Percentiles rank a stretch among this genome's conserved stretches.
Evolutionary conservation across 2,888 invertebrate genomes (phyloP).

Genomic region (Mechanitis messenoides): DNA sequence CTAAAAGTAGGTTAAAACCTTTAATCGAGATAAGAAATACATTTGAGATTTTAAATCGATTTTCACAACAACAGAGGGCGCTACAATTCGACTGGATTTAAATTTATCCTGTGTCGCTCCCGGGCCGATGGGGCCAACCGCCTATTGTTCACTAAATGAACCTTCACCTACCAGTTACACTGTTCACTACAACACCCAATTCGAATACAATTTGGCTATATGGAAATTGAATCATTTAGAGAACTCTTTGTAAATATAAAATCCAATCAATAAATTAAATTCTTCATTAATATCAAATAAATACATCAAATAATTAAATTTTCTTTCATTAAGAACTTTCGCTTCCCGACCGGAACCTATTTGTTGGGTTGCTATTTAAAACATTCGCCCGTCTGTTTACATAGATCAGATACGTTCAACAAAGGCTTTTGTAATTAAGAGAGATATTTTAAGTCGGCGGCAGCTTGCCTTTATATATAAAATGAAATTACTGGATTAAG

Average conservation of each 20-base stretch:
- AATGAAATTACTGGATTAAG: conserved; percentile 72
- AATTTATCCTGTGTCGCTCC: conserved; percentile 70
- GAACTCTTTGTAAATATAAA: not conserved
- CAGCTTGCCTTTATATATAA: conserved; percentile 73
- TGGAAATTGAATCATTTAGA: conserved; percentile 8
- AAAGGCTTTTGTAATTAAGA: conserved; percentile 77
- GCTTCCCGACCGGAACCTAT: conserved; percentile 70
- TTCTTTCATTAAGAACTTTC: conserved; percentile 67
- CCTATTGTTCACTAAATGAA: conserved; percentile 74
- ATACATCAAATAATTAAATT: conserved; percentile 42
- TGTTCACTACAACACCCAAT: conserved; percentile 40
- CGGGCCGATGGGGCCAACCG: conserved; percentile 53
- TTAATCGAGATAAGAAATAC: conserved; percentile 69
- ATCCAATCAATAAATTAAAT: not conserved
- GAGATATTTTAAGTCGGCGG: conserved; percentile 75
- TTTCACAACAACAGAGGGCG: conserved; percentile 71
- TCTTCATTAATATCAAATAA: not conserved
- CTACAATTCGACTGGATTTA: conserved; percentile 54
- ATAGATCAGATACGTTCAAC: conserved; percentile 77
- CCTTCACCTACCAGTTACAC: conserved; percentile 60
- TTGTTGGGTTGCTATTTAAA: conserved; percentile 74
- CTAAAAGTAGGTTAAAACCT: conserved; percentile 44
- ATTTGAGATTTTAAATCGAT: conserved; percentile 76
- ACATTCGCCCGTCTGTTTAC: conserved; percentile 74
- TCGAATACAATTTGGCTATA: conserved; percentile 30